A percentile compares a stretch with the other conserved stretches of the same genome.
These are phyloP conservation scores for Hybos culiciformis DNA, from an alignment of 2,888 invertebrate species.

Conservation along the genomic window DNA sequence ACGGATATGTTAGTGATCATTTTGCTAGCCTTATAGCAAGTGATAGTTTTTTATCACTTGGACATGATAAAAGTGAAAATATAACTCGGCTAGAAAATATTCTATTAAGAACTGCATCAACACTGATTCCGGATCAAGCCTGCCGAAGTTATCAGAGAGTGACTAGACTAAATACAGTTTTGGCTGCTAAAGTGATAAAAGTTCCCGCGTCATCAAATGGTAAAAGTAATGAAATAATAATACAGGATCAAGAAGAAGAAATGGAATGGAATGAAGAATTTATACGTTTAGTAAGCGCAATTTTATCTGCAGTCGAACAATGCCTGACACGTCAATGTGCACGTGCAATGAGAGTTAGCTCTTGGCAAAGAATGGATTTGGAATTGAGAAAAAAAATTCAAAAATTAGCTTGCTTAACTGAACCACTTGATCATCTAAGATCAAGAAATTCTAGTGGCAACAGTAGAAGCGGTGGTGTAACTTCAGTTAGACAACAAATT, in stretches of 20 bases:
- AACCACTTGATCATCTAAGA: slow-evolving; percentile 27
- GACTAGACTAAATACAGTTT: slow-evolving; percentile 32
- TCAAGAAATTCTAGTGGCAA: slow-evolving; percentile 24
- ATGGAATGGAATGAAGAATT: slow-evolving; percentile 42
- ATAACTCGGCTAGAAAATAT: slow-evolving; percentile 65
- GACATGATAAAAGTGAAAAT: slow-evolving; percentile 58
- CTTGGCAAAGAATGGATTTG: slow-evolving; percentile 51
- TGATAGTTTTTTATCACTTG: slow-evolving; percentile 50
- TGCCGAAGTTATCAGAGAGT: slow-evolving; percentile 56
- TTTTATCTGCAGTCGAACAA: slow-evolving; percentile 53
- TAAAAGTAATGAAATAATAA: slow-evolving; percentile 22
- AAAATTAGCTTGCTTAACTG: slow-evolving; percentile 43
- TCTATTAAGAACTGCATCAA: slow-evolving; percentile 61
- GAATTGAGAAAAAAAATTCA: slow-evolving; percentile 49
- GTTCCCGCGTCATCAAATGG: slow-evolving; percentile 27
- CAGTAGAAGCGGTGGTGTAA: slow-evolving; percentile 18
- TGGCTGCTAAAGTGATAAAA: slow-evolving; percentile 34
- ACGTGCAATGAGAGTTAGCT: slow-evolving; percentile 46
- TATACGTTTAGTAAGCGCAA: slow-evolving; percentile 44
- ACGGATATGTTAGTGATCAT: slow-evolving; percentile 64
- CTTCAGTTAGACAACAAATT: slow-evolving; percentile 14
- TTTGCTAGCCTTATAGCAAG: slow-evolving; percentile 61
- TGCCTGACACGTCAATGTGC: slow-evolving; percentile 57
- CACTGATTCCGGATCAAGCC: slow-evolving; percentile 66
- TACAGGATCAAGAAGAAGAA: slow-evolving; percentile 30